Percentiles rank a stretch among this genome's conserved stretches.
Evolutionary conservation across 2,113 vertebrate species (phyloP).

Genomic region (Desmodus rotundus): DNA sequence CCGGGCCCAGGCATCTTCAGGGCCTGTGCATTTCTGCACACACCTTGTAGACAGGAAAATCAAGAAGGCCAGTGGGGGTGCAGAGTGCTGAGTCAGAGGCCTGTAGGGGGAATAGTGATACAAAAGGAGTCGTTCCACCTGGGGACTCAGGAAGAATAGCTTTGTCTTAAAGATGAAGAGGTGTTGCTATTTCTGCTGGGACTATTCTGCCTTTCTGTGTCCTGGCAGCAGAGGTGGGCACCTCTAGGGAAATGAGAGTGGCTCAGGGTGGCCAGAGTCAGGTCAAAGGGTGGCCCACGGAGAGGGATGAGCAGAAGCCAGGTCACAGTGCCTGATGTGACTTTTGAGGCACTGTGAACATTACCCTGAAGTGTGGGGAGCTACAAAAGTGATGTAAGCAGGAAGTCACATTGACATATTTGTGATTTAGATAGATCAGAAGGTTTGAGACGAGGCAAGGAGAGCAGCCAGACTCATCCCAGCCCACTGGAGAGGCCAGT

Average conservation of each 20-base stretch:
- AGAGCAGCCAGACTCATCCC: background rate
- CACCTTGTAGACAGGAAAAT: background rate
- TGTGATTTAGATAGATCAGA: background rate
- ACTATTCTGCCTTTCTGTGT: background rate
- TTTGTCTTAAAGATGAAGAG: background rate
- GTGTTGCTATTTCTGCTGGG: background rate
- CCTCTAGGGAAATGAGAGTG: background rate
- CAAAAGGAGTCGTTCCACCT: background rate
- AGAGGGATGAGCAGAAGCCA: background rate
- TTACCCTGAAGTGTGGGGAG: background rate
- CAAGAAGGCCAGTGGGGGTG: too few species aligned
- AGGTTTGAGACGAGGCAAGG: background rate
- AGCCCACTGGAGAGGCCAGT: background rate
- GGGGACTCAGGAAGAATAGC: background rate
- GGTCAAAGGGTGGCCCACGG: background rate
- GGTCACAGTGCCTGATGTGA: background rate
- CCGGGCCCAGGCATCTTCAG: background rate
- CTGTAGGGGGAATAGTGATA: background rate
- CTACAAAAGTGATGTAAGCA: background rate
- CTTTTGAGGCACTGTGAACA: background rate
- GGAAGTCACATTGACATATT: background rate
- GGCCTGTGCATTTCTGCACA: background rate
- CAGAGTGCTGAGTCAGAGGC: background rate
- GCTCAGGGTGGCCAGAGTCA: background rate
- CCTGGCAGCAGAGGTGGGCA: background rate